Evolutionary conservation across 2,113 vertebrate species (phyloP).

Genomic region (Isichthys henryi): DNA sequence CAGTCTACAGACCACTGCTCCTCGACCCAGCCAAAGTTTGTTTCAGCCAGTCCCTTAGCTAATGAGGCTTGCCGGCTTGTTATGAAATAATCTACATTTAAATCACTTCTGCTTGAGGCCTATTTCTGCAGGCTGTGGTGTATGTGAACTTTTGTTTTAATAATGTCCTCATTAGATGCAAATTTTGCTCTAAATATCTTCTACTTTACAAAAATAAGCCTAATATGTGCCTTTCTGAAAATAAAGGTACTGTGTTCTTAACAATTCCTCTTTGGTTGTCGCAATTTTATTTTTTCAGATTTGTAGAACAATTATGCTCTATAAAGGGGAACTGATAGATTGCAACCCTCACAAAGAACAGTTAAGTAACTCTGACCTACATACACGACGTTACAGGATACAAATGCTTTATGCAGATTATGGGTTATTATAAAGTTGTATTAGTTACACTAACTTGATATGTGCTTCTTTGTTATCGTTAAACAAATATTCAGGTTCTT

Average conservation of each 20-base stretch:
- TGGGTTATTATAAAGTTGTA: background rate
- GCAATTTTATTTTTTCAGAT: background rate
- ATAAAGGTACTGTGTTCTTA: background rate
- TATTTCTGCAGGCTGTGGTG: background rate
- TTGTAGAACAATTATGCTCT: background rate
- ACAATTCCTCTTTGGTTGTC: background rate
- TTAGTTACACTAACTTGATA: background rate
- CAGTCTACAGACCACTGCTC: background rate
- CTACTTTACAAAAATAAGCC: background rate
- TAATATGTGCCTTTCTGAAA: background rate
- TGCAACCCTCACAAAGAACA: background rate
- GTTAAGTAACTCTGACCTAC: background rate
- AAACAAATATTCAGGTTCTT: background rate
- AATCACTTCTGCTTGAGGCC: background rate
- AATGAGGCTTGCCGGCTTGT: background rate
- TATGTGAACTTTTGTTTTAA: background rate
- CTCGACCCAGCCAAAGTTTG: constrained; percentile 19
- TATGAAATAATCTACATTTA: background rate
- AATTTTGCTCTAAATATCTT: background rate
- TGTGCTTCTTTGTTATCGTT: background rate
- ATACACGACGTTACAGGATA: background rate
- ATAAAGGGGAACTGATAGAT: background rate
- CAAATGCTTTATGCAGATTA: background rate
- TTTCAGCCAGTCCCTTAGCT: constrained; percentile 18
- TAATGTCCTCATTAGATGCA: background rate